Conservation (phyloP, 2,888 invertebrate genomes). For the Punctoribates punctum region DNA sequence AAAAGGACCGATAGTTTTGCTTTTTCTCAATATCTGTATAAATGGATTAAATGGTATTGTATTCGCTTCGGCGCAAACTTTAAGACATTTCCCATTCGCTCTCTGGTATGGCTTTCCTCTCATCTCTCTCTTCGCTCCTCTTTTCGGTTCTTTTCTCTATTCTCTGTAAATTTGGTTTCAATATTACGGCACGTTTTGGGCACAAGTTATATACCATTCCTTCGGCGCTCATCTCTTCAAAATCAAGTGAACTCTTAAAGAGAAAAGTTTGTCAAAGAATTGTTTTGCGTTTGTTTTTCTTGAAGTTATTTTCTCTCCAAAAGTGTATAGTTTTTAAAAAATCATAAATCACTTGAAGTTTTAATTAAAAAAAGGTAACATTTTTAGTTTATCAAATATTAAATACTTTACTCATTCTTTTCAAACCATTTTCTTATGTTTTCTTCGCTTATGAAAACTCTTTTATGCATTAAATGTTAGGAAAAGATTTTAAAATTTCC, state of each 20-base stretch:
- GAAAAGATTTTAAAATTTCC: too few relatives aligned
- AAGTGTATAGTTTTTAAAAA: slow-evolving; percentile 26
- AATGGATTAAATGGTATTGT: slow-evolving; percentile 18
- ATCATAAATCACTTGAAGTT: slow-evolving; percentile 34
- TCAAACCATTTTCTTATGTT: too few relatives aligned
- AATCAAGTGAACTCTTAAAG: slow-evolving; percentile 27
- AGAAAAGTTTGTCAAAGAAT: slow-evolving; percentile 30
- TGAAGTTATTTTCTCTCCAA: background rate
- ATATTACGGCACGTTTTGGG: slow-evolving; percentile 25
- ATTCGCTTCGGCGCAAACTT: slow-evolving; percentile 32
- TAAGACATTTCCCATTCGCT: slow-evolving; percentile 34
- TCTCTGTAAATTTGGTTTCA: slow-evolving; percentile 32
- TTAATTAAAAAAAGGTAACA: slow-evolving; percentile 33
- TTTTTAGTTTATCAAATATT: slow-evolving; percentile 5
- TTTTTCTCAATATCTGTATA: slow-evolving; percentile 5
- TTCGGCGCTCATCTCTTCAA: slow-evolving; percentile 26
- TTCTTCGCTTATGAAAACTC: too few relatives aligned
- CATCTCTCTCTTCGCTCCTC: background rate
- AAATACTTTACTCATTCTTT: background rate
- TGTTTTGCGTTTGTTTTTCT: background rate
- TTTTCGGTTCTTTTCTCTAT: background rate
- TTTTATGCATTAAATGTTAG: too few relatives aligned
- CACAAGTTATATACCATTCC: slow-evolving; percentile 30
- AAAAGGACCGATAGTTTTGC: background rate
- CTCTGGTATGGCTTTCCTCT: background rate